Conservation (phyloP, 2,113 vertebrate species). For the Micronycteris hirsuta region DNA sequence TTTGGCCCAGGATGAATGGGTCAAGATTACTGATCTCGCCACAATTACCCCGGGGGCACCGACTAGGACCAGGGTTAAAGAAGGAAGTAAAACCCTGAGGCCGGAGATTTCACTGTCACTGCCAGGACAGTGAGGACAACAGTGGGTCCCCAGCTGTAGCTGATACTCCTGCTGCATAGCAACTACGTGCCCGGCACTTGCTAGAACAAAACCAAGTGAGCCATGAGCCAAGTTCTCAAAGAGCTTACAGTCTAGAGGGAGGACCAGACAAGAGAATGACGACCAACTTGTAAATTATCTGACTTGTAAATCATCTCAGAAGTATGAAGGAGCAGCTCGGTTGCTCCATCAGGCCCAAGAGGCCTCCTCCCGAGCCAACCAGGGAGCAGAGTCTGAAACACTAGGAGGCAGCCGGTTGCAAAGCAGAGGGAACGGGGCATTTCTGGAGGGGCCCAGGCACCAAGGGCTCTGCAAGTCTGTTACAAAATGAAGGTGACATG, state of each 20-base stretch:
- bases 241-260: neutral
- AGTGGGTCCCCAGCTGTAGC: fast-evolving
- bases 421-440: neutral
- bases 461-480: neutral
- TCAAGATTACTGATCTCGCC: neutral
- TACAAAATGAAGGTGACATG: neutral
- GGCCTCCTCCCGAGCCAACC: neutral
- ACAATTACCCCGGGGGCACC: neutral
- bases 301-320: fast-evolving
- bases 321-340: neutral
- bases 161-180: neutral
- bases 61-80: neutral
- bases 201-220: neutral
- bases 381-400: neutral
- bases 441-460: neutral
- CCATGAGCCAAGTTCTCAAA: neutral
- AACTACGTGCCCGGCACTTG: neutral
- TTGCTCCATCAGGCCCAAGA: neutral
- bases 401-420: no score
- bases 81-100: neutral
- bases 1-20: fast-evolving
- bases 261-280: neutral
- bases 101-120: neutral
- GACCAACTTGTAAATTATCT: fast-evolving
- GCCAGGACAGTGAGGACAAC: neutral